These are phyloP conservation scores for Meda fulgida DNA, from an alignment of 2,797 vertebrate species.

Conservation along the genomic window DNA sequence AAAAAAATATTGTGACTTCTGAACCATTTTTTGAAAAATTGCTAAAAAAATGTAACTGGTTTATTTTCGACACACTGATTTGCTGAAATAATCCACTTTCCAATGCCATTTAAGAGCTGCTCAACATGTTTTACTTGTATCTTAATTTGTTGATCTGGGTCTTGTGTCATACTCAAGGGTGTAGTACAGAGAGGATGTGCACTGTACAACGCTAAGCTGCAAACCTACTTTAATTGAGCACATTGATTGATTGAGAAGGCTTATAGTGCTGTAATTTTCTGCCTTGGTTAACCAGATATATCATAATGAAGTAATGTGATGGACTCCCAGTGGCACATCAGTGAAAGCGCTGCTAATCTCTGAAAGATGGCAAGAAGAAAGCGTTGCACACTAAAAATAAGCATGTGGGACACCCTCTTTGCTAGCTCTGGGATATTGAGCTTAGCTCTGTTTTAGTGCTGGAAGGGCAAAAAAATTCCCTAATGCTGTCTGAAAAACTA, in stretches of 20 bases:
- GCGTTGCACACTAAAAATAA: conserved; percentile 54
- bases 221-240: conserved; percentile 71
- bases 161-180: neutral
- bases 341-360: neutral
- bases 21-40: neutral
- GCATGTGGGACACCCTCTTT: conserved; percentile 27
- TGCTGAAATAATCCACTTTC: neutral
- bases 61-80: neutral
- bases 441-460: neutral
- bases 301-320: conserved; percentile 72
- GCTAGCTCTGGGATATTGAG: conserved; percentile 8
- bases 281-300: conserved; percentile 75
- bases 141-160: neutral
- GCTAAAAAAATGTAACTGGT: neutral
- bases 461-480: neutral
- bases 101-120: neutral
- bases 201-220: conserved; percentile 26
- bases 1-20: neutral
- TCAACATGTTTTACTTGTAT: neutral
- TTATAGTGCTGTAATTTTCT: conserved; percentile 72
- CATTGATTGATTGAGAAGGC: conserved; percentile 69
- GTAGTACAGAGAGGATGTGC: conserved; percentile 6
- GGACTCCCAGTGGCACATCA: conserved; percentile 52
- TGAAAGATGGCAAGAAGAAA: conserved; percentile 54
- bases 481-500: conserved; percentile 7